These are phyloP conservation scores for Alcedo quadribrachys DNA, from an alignment of 2,797 vertebrate species.

Conservation along the genomic window DNA sequence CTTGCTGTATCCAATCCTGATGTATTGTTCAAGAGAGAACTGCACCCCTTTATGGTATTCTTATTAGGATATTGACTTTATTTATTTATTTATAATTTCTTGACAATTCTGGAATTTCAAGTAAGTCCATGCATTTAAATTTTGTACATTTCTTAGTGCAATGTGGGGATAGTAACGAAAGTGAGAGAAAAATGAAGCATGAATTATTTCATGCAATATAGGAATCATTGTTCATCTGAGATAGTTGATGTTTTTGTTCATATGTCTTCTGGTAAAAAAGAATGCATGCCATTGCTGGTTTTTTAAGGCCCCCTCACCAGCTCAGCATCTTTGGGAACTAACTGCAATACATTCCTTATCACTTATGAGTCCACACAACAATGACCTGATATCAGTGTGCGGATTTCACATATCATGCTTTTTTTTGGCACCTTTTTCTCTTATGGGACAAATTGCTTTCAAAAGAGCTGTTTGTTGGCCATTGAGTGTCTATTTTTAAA, in stretches of 20 bases:
- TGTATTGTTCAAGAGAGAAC: neutral
- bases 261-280: neutral
- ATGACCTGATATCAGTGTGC: neutral
- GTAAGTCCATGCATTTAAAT: neutral
- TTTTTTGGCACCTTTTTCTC: neutral
- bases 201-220: neutral
- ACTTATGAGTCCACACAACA: neutral
- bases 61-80: fast-evolving
- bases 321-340: neutral
- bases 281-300: neutral
- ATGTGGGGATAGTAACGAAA: neutral
- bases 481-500: neutral
- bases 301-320: neutral
- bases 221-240: neutral
- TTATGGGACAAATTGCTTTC: neutral
- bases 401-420: neutral
- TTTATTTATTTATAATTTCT: neutral
- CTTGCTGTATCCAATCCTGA: neutral
- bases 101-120: neutral
- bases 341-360: neutral
- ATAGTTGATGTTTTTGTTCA: neutral
- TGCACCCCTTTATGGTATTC: neutral
- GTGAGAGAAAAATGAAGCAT: neutral
- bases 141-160: neutral
- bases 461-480: neutral